Evolutionary conservation across 2,113 vertebrate genomes (phyloP), one percentile per base, ranked within the genome.

Genomic region (Macrotus californicus): DNA sequence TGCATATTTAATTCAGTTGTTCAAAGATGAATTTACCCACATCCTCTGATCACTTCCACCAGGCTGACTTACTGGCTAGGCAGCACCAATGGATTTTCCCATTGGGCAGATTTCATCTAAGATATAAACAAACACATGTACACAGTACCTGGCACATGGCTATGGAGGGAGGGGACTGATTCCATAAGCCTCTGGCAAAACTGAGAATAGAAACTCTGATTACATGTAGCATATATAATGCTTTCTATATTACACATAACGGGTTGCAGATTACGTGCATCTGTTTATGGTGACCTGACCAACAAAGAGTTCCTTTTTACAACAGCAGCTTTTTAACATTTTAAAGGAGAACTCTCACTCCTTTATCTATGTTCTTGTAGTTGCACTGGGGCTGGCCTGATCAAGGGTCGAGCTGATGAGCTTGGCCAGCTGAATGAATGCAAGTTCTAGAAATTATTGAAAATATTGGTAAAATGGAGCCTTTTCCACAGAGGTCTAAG

Each of bases 1-100:
- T 94, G 94, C 76, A 66, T 86, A 89, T 91, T 96, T 94, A 95
- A 93, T 91, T 96, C 76, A 93, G 92, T 94, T 94, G 67, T 97
- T 96, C 95, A 89, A 91, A 97, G 92, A 96, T 61, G 77, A 97
- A 95, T 96, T 91, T 89, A 93, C 91, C 79, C 96, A 93, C 82
- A 83, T 77, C 70, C 69, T 93, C 88, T 93, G 94, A 96, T 96
- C 95, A 82, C 59, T 95, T 92, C 43, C 11, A 90, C 87, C 54
- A 91, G 73, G 87, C 73, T 82, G 76, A 77, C 69, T 56, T 81
- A 82, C 72, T 79, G n/a, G 67, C 85, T 70, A 76, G 54, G 88
- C 85, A 95, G 48, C 61, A 70, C 61, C 34, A 0, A 82, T 76
- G 86, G 67, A 83, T 91, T 90, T 75, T 86, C 90, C 91, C 91